Evolutionary conservation across 2,113 vertebrate species (phyloP), one percentile per base, ranked within the genome.

Genomic region (Hippocampus abdominalis): DNA sequence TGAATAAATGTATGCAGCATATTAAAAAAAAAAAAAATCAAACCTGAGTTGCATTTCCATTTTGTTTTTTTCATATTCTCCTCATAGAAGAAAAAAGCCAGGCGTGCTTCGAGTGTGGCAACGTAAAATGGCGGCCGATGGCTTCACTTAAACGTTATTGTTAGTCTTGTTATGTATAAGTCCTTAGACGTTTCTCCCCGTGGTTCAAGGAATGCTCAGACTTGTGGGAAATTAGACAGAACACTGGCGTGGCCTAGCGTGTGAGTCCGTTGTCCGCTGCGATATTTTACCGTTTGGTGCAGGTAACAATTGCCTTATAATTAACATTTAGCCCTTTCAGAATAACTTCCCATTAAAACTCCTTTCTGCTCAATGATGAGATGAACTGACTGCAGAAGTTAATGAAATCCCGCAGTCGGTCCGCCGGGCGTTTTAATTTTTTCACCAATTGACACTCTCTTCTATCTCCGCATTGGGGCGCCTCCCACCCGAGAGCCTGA

Each of bases 341-440:
- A 88, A 87, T 84, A 82, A 87, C 76, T 82, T 63, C 74, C 68
- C 70, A 76, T 81, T 87, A 81, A 80, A 77, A 72, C 51, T 36
- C 77, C 23, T 77, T 87, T 85, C 78, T 86, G 66, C 74, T 73
- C 73, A 29, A 21, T 71, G 68, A 83, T n/a, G 79, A 82, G 84
- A 80, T 79, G 65, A 69, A 80, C 69, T 75, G 82, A 80, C 77
- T 70, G 69, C 66, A 78, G 72, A 73, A 86, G 82, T 89, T 88
- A 87, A 91, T 88, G 80, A 87, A 91, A 85, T 83, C 71, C 81
- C 44, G 78, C 82, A 75, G 83, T 78, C 62, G 76, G 77, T 88
- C 78, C 76, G 49, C 69, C 74, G 80, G 76, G 56, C 56, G 15
- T 60, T 60, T 74, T 48, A 72, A 71, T 72, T 72, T 54, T 63